phyloP scores from a whole-genome alignment of 2,113 vertebrate genomes.

The Carassius auratus region DNA sequence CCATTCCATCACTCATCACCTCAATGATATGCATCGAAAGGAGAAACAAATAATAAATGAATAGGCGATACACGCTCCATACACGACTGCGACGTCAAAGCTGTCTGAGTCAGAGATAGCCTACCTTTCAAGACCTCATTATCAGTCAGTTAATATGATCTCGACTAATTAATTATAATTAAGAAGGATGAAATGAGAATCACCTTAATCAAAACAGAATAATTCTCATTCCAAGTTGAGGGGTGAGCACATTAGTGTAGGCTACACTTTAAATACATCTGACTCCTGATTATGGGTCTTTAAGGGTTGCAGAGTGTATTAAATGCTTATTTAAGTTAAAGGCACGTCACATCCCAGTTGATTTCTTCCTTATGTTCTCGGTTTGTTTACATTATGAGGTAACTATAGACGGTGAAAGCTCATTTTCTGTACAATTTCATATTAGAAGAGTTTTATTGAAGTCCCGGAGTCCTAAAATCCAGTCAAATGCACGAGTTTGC shows the following conservation, averaged over 20 bases:
- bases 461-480: background rate
- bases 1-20: background rate
- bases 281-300: constrained; percentile 13
- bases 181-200: constrained; percentile 72
- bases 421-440: background rate
- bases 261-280: constrained; percentile 49
- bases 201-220: constrained; percentile 66
- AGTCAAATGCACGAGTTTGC: constrained; percentile 13
- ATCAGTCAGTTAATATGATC: constrained; percentile 72
- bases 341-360: background rate
- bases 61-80: background rate
- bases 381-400: background rate
- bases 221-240: constrained; percentile 59
- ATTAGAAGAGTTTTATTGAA: background rate
- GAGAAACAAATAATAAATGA: background rate
- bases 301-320: constrained; percentile 58
- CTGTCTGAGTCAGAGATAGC: constrained; percentile 64
- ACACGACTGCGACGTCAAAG: constrained; percentile 40
- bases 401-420: background rate
- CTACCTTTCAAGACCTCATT: constrained; percentile 78
- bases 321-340: constrained; percentile 46
- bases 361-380: background rate
- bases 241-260: constrained; percentile 37
- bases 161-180: constrained; percentile 78
- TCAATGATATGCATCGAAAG: constrained; percentile 25